phyloP scores from a whole-genome alignment of 2,797 vertebrate species.

The Acridotheres tristis region DNA sequence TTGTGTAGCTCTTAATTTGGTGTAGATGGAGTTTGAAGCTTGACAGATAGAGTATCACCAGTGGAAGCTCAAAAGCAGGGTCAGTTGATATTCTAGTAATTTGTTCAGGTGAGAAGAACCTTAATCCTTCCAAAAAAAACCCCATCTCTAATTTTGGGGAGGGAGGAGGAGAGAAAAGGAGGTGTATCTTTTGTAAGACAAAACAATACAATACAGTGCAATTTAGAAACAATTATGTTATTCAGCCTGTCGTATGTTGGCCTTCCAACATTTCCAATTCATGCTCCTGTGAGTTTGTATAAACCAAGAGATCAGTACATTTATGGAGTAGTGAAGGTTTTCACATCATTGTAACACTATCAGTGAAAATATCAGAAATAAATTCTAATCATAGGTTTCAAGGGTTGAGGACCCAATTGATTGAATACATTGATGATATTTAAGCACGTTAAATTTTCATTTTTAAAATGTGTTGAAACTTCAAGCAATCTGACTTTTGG shows the following conservation, averaged over 20 bases:
- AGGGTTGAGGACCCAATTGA: not conserved
- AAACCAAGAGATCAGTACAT: not conserved
- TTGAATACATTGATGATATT: not conserved
- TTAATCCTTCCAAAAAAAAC: not conserved
- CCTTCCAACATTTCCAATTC: not conserved
- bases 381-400: not conserved
- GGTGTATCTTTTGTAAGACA: not conserved
- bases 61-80: not conserved
- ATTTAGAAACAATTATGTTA: not conserved
- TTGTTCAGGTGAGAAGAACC: not conserved
- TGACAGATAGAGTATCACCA: not conserved
- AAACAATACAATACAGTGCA: not conserved
- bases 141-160: not conserved
- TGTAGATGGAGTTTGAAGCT: not conserved
- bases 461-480: not conserved
- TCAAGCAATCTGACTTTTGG: not conserved
- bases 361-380: not conserved
- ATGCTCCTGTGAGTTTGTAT: not conserved
- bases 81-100: not conserved
- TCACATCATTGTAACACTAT: not conserved
- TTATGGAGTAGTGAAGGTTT: not conserved
- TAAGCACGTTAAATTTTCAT: not conserved
- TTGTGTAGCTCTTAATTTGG: not conserved
- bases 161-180: not conserved
- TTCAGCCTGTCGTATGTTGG: not conserved